Percentiles rank a stretch among this genome's conserved stretches.
These are phyloP conservation scores for Sinopyrophorus schimmeli DNA, from an alignment of 2,888 invertebrate genomes.

Conservation along the genomic window DNA sequence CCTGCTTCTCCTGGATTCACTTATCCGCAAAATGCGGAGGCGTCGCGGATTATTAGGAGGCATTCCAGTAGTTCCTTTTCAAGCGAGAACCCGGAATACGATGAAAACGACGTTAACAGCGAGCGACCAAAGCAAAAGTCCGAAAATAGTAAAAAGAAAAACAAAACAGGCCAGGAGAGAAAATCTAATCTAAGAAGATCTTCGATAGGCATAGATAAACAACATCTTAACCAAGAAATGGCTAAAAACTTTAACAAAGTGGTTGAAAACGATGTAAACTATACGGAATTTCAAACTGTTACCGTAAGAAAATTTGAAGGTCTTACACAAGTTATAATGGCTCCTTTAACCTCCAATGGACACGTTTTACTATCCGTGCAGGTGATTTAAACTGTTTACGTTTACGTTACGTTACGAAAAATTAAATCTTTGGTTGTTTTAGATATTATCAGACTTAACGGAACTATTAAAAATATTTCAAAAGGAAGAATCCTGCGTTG, in stretches of 20 bases:
- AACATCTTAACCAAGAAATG: slow-evolving; percentile 20
- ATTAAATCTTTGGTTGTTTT: slow-evolving; percentile 37
- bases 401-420: not conserved
- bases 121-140: not conserved
- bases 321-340: slow-evolving; percentile 66
- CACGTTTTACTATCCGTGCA: slow-evolving; percentile 8
- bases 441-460: slow-evolving; percentile 78
- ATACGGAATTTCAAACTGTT: slow-evolving; percentile 57
- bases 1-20: slow-evolving; percentile 65
- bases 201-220: slow-evolving; percentile 11
- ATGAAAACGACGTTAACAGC: not conserved
- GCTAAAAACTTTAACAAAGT: slow-evolving; percentile 37
- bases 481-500: slow-evolving; percentile 65
- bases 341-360: slow-evolving; percentile 14
- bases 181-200: not conserved
- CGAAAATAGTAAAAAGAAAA: slow-evolving; percentile 5
- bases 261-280: slow-evolving; percentile 30
- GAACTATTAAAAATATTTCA: slow-evolving; percentile 67
- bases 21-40: slow-evolving; percentile 65
- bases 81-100: slow-evolving; percentile 42
- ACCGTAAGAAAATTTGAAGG: slow-evolving; percentile 61
- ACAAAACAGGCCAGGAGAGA: not conserved
- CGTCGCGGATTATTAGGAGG: slow-evolving; percentile 78
- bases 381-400: slow-evolving; percentile 9
- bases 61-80: slow-evolving; percentile 85